Evolutionary conservation across 2,113 vertebrate species (phyloP).

Genomic region (Brachionichthys hirsutus): DNA sequence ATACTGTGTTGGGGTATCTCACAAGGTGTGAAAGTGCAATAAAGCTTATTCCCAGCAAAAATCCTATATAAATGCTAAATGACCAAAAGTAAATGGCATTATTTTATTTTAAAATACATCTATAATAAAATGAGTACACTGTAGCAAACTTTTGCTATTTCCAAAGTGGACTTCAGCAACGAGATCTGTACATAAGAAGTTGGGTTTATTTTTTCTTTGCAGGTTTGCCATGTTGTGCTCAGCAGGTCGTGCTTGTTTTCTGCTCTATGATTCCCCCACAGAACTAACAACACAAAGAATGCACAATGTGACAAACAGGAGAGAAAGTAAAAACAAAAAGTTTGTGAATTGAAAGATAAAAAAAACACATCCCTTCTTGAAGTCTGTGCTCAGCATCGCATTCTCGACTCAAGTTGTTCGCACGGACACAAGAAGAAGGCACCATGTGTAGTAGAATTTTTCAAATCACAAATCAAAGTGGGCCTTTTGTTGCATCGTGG

Average conservation of each 20-base stretch:
- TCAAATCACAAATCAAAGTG: slow-evolving; percentile 21
- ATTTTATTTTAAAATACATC: slow-evolving; percentile 72
- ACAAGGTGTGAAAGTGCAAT: background rate
- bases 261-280: background rate
- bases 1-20: too few species aligned
- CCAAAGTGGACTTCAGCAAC: background rate
- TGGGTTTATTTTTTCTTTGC: background rate
- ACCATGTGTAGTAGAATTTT: slow-evolving; percentile 11
- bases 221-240: background rate
- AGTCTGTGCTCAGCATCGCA: slow-evolving; percentile 24
- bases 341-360: slow-evolving; percentile 3
- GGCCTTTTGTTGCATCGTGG: slow-evolving; percentile 10
- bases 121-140: slow-evolving; percentile 50
- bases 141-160: slow-evolving; percentile 1
- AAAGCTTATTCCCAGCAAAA: too few species aligned
- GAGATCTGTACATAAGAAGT: background rate
- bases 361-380: slow-evolving; percentile 42
- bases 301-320: slow-evolving; percentile 6
- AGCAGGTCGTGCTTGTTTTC: background rate
- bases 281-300: background rate
- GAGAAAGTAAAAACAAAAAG: slow-evolving; percentile 5
- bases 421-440: slow-evolving; percentile 26
- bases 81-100: slow-evolving; percentile 12
- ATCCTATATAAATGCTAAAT: background rate
- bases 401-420: slow-evolving; percentile 5